These are phyloP conservation scores for Enteromius unitaeniatus DNA, from an alignment of 2,797 vertebrate species.

Conservation along the genomic window DNA sequence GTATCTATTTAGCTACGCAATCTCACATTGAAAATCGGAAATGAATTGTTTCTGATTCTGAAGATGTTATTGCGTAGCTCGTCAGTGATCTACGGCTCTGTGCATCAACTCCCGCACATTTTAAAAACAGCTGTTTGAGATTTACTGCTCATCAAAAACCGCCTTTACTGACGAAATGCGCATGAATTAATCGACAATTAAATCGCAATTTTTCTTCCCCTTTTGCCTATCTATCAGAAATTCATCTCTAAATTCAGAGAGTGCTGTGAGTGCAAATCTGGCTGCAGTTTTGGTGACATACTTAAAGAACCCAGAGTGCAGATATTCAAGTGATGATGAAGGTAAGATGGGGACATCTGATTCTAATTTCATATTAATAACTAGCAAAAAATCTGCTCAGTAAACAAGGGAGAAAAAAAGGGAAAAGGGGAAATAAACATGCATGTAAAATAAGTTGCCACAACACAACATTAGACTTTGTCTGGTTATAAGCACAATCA, in stretches of 20 bases:
- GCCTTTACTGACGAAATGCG: no score
- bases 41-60: no score
- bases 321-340: neutral
- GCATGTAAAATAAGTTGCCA: neutral
- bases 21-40: no score
- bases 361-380: neutral
- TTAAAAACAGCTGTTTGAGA: no score
- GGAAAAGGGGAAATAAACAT: neutral
- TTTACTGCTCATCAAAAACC: no score
- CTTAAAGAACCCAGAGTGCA: neutral
- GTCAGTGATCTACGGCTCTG: no score
- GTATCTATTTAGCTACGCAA: neutral
- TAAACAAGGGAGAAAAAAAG: neutral
- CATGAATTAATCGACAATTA: no score
- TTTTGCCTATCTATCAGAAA: conserved; percentile 15
- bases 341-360: neutral
- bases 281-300: neutral
- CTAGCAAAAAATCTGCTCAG: neutral
- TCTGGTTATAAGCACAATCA: neutral
- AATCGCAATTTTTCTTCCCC: neutral
- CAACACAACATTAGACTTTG: neutral
- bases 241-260: neutral
- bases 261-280: conserved; percentile 6
- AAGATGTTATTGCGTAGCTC: no score
- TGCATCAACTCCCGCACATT: no score